Base-by-base conservation (phyloP, 2,888 invertebrate genomes). In the Andrena hattorfiana region DNA sequence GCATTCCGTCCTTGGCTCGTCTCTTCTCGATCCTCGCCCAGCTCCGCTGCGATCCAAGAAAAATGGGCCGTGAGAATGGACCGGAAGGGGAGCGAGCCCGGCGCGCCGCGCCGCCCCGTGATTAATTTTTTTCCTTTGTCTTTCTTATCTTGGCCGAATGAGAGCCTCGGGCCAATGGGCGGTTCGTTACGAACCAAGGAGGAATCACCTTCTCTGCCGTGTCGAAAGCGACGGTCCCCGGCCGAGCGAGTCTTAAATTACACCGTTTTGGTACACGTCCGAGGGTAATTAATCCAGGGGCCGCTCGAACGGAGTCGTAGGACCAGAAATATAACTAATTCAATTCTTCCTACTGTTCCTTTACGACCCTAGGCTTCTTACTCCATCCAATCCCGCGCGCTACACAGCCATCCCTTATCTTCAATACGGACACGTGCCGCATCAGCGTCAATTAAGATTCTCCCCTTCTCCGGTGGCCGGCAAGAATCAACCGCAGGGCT, bases 1-100 rank as follows among this genome's bases (percentile, higher is more conserved):
- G 81, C 88, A 88, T 87, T 84, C 83, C 86, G 66, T 48, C 63
- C 23, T 5, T 28, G 70, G 70, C 63, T 59, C 77, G 71, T 67
- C 70, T 32, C 62, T 64, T 42, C 42, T 4, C 78, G 85, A 77
- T 79, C 81, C 74, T 54, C 63, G 26, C 32, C 26, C 23, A 23
- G 13, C 51, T 49, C 56, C 28, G 63, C 59, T 71, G 67, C 78
- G 83, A 86, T 75, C 78, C 78, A 60, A 84, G 87, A 87, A 87
- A 87, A 87, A 87, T 84, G 87, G 60, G 67, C 72, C 77, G 86
- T 84, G 81, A 88, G 86, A 87, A 87, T 87, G 81, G 87, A 87
- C 62, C 86, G 83, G 77, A 83, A 83, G 74, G 54, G 62, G 66
- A 51, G 51, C 62, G 63, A 59, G 51, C 42, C 16, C 4, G 16